Percentiles rank a stretch among this genome's conserved stretches.
phyloP scores from a whole-genome alignment of 2,797 vertebrate genomes.

The Falco columbarius region DNA sequence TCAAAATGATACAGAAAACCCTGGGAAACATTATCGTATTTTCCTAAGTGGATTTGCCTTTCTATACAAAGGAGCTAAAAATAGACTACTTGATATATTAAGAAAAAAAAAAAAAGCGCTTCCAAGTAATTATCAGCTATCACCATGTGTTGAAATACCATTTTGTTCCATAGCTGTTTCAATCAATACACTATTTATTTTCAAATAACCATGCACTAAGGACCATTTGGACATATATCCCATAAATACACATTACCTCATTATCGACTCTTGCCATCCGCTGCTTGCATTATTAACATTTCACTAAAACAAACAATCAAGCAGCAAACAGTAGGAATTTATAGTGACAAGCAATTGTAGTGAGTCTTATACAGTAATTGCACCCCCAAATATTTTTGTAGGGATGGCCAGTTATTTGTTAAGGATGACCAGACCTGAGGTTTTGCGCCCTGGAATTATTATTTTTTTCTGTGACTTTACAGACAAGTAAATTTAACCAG shows the following conservation, averaged over 20 bases:
- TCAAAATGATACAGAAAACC: neutral
- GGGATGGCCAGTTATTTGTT: neutral
- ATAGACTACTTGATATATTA: neutral
- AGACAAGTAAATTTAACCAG: neutral
- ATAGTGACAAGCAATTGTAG: neutral
- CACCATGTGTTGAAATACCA: neutral
- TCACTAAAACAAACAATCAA: constrained; percentile 50
- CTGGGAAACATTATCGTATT: neutral
- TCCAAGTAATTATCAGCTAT: constrained; percentile 40
- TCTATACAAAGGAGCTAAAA: neutral
- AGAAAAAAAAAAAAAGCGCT: neutral
- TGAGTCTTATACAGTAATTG: neutral
- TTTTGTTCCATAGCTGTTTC: neutral
- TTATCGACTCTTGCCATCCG: constrained; percentile 55
- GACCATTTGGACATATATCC: constrained; percentile 46
- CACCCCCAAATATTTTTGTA: neutral
- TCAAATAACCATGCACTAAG: constrained; percentile 37
- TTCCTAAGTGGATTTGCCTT: neutral
- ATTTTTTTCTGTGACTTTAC: neutral
- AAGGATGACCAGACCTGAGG: neutral
- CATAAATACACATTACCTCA: constrained; percentile 62
- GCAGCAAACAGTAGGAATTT: constrained; percentile 21
- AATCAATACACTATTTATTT: constrained; percentile 64
- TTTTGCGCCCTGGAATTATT: neutral
- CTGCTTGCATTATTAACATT: constrained; percentile 56